Conservation (phyloP, 2,888 invertebrate species). For the Diaprepes abbreviatus region DNA sequence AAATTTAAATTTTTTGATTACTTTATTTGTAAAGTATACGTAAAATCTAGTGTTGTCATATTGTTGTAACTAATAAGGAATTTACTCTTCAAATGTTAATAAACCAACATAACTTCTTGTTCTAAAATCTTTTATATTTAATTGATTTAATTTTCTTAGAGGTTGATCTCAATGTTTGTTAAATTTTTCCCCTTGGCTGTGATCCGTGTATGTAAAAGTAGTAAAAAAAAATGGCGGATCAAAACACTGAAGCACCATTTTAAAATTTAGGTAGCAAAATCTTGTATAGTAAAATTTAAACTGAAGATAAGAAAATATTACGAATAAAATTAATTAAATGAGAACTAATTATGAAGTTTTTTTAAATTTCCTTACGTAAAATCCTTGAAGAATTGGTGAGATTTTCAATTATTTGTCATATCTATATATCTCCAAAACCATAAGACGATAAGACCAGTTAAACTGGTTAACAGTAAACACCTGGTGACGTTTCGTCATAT, state of each 20-base stretch:
- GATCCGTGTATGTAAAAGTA: conserved; percentile 5
- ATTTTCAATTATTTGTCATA: too few relatives aligned
- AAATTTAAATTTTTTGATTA: too few relatives aligned
- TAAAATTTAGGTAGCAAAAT: background rate
- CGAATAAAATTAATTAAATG: background rate
- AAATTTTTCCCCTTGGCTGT: conserved; percentile 15
- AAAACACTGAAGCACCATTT: conserved; percentile 2
- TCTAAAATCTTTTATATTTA: background rate
- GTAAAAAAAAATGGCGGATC: conserved; percentile 7
- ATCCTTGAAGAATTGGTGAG: too few relatives aligned
- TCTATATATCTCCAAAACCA: too few relatives aligned
- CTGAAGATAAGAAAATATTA: background rate
- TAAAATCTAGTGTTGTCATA: background rate
- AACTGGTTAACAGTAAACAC: too few relatives aligned
- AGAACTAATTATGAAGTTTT: background rate
- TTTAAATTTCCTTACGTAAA: background rate
- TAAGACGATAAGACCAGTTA: too few relatives aligned
- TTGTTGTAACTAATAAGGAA: background rate
- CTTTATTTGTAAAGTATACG: too few relatives aligned
- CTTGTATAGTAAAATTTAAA: conserved; percentile 10
- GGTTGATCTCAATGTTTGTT: conserved; percentile 18
- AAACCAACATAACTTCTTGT: too few relatives aligned
- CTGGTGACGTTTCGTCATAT: too few relatives aligned
- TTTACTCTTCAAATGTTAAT: too few relatives aligned
- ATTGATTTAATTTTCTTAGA: background rate